A percentile compares a stretch with the other conserved stretches of the same genome.
Conservation (phyloP, 2,113 vertebrate genomes). For the Rhinolophus ferrumequinum region DNA sequence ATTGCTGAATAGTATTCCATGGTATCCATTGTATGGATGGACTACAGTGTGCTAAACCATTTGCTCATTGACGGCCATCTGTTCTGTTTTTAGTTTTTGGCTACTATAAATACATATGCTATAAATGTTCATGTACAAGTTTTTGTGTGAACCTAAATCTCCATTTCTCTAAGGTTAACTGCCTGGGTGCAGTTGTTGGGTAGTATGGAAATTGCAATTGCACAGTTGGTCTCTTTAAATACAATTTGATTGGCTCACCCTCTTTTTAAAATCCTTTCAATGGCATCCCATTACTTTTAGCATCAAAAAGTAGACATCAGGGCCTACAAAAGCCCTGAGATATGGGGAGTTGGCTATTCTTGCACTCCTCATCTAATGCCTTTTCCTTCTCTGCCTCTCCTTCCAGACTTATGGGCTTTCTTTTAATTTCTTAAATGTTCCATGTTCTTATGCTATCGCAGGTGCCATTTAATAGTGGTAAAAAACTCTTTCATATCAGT, state of each 20-base stretch:
- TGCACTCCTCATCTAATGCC: not conserved
- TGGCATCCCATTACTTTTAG: not conserved
- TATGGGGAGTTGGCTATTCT: not conserved
- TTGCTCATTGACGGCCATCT: not conserved
- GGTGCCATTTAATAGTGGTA: not conserved
- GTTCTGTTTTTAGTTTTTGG: not conserved
- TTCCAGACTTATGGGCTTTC: not conserved
- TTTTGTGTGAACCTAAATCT: not conserved
- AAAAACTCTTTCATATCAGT: not conserved
- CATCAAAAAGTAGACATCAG: not conserved
- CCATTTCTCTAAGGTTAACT: not conserved
- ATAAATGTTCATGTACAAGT: not conserved
- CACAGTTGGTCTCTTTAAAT: not conserved
- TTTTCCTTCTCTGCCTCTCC: not conserved
- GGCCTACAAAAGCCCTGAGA: not conserved
- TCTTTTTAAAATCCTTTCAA: not conserved
- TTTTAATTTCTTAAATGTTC: not conserved
- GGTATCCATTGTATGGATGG: not conserved
- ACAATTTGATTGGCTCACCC: not conserved
- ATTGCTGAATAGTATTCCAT: not conserved
- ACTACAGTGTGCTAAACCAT: not conserved
- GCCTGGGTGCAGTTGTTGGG: not conserved
- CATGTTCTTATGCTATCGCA: not conserved
- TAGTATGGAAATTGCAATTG: not conserved
- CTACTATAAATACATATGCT: not conserved